Base-by-base conservation (phyloP, 2,113 vertebrate genomes). In the Xiphias gladius region DNA sequence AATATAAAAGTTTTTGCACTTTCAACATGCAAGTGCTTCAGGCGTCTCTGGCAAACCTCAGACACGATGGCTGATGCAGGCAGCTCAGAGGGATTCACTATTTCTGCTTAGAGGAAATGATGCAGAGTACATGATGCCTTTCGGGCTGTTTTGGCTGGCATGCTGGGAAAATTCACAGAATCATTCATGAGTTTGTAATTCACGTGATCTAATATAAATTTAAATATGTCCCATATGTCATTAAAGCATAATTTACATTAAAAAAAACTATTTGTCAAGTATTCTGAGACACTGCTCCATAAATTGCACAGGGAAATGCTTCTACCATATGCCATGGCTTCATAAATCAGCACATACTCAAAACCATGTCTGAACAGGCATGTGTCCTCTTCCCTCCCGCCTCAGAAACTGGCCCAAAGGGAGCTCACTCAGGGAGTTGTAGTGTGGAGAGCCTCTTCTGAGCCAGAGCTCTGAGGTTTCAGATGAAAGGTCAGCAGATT, bases 401-500 rank as follows among this genome's bases (percentile, higher is more conserved):
- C 59, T 77, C 73, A 61, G 28, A 80, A 83, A 89, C 63, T 71
- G 66, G 69, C 72, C 89, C 78, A 74, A 55, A 67, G 82, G 86
- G 88, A 85, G 74, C 73, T 85, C 67, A 69, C 73, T 73, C 41
- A 3, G 82, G 83, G 79, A 69, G 61, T 54, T 65, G 55, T 35
- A 24, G 59, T 39, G 48, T 55, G 57, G 50, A 84, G 43, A 75
- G 58, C 57, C 77, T 50, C 73, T 71, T 82, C 57, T 76, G 57
- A 65, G 41, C 79, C 64, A 72, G 79, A 87, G 67, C 74, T 67
- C 64, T 32, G 50, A 62, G 84, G 75, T 85, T 83, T 83, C 76
- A 81, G 78, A 92, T 91, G 83, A 85, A 88, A 84, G 75, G 80
- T 91, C 86, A 88, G 90, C 62, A 79, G 84, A 88, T 85, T 91